Conservation (phyloP, 2,797 vertebrate species). For the Tragopan temminckii region DNA sequence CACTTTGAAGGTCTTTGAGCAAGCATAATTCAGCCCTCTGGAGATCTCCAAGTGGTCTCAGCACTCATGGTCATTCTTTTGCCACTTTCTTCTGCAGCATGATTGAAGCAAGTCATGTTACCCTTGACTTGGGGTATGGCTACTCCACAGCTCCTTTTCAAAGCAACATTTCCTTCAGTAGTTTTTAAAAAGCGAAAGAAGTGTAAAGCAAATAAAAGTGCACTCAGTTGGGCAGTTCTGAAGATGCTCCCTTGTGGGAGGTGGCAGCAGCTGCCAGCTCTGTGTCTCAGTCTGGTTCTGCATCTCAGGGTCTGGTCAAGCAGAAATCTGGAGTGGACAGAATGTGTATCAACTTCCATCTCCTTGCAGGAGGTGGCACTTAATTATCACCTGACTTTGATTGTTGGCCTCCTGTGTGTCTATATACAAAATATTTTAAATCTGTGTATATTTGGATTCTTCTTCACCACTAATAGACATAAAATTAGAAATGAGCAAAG, state of each 20-base stretch:
- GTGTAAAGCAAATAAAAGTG: neutral
- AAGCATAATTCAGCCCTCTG: neutral
- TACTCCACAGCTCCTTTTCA: neutral
- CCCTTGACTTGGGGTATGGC: neutral
- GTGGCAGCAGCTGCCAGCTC: neutral
- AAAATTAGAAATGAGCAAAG: neutral
- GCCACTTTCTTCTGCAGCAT: neutral
- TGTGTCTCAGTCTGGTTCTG: neutral
- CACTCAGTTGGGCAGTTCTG: neutral
- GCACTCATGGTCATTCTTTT: accelerated
- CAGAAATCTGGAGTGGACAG: neutral
- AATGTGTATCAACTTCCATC: neutral
- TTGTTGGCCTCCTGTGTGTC: neutral
- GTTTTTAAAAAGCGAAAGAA: neutral
- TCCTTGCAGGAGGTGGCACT: neutral
- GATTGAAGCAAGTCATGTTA: neutral
- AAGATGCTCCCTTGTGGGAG: neutral
- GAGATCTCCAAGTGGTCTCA: neutral
- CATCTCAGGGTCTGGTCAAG: neutral
- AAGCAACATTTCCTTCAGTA: neutral
- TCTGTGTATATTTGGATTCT: neutral
- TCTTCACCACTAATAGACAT: neutral
- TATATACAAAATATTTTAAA: neutral
- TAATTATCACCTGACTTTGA: neutral
- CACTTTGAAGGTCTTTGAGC: neutral